Conservation (phyloP, 2,113 vertebrate genomes). For the Callopanchax toddi region DNA sequence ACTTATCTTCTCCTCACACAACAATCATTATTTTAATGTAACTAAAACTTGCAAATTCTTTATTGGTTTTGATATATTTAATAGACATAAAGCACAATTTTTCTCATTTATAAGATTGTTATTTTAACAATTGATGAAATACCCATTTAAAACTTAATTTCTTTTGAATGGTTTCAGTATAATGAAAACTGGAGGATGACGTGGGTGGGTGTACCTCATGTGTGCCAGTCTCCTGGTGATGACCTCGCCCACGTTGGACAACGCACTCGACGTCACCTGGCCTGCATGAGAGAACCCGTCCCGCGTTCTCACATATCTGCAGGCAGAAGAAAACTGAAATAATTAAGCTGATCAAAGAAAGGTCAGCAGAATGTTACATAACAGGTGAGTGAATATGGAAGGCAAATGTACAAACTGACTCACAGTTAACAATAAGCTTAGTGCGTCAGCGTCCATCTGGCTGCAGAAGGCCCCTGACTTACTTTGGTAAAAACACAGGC, state of each 20-base stretch:
- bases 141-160: too few species aligned
- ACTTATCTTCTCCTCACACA: too few species aligned
- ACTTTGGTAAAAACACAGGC: slow-evolving; percentile 12
- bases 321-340: slow-evolving; percentile 7
- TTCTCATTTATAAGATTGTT: too few species aligned
- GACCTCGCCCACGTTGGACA: slow-evolving; percentile 87
- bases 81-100: too few species aligned
- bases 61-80: too few species aligned
- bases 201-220: slow-evolving; percentile 85
- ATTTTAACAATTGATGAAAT: too few species aligned
- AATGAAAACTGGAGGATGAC: background rate
- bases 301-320: slow-evolving; percentile 93
- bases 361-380: slow-evolving; percentile 9
- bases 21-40: too few species aligned
- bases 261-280: slow-evolving; percentile 89
- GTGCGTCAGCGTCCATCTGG: slow-evolving; percentile 24
- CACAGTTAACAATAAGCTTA: slow-evolving; percentile 15
- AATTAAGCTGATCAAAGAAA: background rate
- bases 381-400: background rate
- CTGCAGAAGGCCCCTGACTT: slow-evolving; percentile 11
- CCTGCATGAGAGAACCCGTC: slow-evolving; percentile 91
- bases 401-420: background rate
- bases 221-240: slow-evolving; percentile 90
- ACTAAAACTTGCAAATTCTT: too few species aligned
- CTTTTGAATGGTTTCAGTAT: background rate